Percentiles rank a stretch among this genome's conserved stretches.
Conservation (phyloP, 2,888 invertebrate genomes). For the Pseudococcus jackbeardsleyi region DNA sequence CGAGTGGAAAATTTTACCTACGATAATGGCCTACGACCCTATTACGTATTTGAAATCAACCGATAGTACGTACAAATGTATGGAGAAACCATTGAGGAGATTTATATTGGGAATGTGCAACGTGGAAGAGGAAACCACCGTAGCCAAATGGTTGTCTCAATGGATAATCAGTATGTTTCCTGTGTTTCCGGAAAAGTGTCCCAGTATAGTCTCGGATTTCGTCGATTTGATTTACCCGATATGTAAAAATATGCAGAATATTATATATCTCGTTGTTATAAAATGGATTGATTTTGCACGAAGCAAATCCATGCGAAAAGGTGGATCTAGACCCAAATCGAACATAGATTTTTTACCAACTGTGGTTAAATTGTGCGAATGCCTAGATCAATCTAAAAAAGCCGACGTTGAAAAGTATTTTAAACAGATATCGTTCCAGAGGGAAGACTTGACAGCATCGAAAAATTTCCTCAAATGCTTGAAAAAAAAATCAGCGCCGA, state of each 20-base stretch:
- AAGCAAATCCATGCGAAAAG: background rate
- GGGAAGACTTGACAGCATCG: background rate
- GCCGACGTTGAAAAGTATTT: too few relatives aligned
- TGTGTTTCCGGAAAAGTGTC: background rate
- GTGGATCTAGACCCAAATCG: background rate
- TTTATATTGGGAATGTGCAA: background rate
- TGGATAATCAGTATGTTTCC: background rate
- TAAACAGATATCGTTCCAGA: background rate
- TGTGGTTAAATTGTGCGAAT: background rate
- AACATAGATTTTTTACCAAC: background rate
- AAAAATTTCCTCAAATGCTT: background rate
- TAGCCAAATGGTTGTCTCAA: background rate
- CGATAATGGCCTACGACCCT: background rate
- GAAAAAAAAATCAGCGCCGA: background rate
- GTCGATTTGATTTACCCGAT: background rate
- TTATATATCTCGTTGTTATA: background rate
- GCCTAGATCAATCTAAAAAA: background rate
- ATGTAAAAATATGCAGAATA: background rate
- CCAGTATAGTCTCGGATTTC: background rate
- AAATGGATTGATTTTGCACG: background rate
- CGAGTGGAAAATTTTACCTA: background rate
- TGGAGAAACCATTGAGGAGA: background rate
- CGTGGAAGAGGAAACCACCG: too few relatives aligned
- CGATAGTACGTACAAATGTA: too few relatives aligned
- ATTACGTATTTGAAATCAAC: background rate